Percentiles rank a stretch among this genome's conserved stretches.
Conservation (phyloP, 2,113 vertebrate genomes). For the Azemiops feae region DNA sequence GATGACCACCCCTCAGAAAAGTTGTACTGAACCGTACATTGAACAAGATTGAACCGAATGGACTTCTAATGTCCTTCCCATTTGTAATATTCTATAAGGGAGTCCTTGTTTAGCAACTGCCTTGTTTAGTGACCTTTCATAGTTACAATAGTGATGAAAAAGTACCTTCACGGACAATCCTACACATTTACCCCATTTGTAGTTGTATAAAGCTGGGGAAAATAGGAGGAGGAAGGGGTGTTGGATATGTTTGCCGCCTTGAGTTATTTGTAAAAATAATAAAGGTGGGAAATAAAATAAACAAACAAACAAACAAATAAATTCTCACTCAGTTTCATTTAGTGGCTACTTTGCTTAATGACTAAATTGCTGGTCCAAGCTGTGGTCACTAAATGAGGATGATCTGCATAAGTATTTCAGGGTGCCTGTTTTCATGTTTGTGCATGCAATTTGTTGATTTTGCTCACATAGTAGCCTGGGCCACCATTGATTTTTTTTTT, state of each 20-base stretch:
- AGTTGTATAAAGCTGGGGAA: background rate
- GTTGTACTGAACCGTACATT: background rate
- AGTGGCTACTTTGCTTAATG: background rate
- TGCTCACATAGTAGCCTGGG: background rate
- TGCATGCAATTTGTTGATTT: background rate
- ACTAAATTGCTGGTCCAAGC: background rate
- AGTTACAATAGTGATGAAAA: background rate
- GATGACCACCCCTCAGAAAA: background rate
- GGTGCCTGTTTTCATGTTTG: background rate
- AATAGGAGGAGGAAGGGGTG: background rate
- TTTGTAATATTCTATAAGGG: background rate
- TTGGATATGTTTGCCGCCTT: background rate
- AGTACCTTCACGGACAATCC: background rate
- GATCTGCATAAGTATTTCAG: background rate
- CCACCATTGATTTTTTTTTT: background rate
- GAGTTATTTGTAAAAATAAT: background rate
- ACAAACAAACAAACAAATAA: too few relatives aligned
- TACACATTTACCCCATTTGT: background rate
- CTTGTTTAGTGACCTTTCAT: background rate
- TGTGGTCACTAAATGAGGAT: background rate
- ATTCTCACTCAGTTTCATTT: background rate
- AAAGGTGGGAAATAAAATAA: background rate
- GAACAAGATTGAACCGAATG: background rate
- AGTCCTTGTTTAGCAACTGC: background rate
- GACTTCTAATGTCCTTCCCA: background rate